Evolutionary conservation across 2,113 vertebrate genomes (phyloP), one percentile per base, ranked within the genome.

Genomic region (Arvicanthis niloticus): DNA sequence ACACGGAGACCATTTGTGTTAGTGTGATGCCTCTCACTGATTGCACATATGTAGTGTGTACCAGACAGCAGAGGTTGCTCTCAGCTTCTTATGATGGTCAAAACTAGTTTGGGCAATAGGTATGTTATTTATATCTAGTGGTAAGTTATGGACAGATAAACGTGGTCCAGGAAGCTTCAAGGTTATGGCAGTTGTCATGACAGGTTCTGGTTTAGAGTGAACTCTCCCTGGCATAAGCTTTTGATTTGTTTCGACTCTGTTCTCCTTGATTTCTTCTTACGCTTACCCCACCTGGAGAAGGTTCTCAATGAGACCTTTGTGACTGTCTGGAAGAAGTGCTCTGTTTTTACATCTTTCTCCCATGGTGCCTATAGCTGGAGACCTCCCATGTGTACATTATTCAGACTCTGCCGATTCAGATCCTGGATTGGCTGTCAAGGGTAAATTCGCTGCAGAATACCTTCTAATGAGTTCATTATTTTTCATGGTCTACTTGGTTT

Each of bases 401-500:
- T 76, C 29, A 58, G 48, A 75, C 51, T 94, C 88, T n/a, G 40
- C 92, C 88, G 34, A 87, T 77, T 92, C 60, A 65, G 73, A 75
- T 89, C 88, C 53, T 91, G 86, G 87, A 80, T 65, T 70, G 82
- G 84, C 73, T 93, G 37, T 95, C 89, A 86, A 94, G 93, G 21
- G 51, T 76, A 62, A 92, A 72, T 95, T 88, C 4, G 11, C 86
- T 73, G 67, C 84, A 51, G 88, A 4, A 58, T 26, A 70, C 77
- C 67, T 96, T 91, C 76, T 94, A 86, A 68, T 82, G 76, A 77
- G 37, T 86, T 91, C 91, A 37, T 89, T 91, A 67, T 87, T 95
- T 95, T 95, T 93, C 81, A 84, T 91, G 91, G 81, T n/a, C 86
- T 96, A 81, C 72, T 96, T 84, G 88, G 67, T 95, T 96, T 92